A percentile compares a stretch with the other conserved stretches of the same genome.
Conservation (phyloP, 2,888 invertebrate genomes). For the Caenorhabditis sulstoni region DNA sequence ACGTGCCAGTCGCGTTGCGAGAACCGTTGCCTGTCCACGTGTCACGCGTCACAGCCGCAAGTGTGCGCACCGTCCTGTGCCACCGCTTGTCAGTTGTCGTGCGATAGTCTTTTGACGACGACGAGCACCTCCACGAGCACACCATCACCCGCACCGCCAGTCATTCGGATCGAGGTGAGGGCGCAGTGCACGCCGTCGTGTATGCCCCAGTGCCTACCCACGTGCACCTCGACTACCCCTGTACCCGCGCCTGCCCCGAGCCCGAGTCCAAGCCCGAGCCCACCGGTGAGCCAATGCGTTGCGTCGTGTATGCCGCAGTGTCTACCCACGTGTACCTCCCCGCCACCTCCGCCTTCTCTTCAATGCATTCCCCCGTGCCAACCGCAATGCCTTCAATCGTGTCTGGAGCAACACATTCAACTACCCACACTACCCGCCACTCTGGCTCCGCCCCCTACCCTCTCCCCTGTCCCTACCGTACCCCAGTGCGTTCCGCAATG, state of each 20-base stretch:
- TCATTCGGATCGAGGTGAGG: conserved; percentile 42
- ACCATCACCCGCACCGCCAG: conserved; percentile 7
- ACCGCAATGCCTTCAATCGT: conserved; percentile 63
- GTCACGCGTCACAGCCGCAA: conserved; percentile 33
- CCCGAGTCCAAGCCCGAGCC: conserved; percentile 19
- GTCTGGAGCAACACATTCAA: conserved; percentile 58
- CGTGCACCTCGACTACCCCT: conserved; percentile 53
- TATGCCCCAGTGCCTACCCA: conserved; percentile 57
- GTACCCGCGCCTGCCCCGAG: conserved; percentile 20
- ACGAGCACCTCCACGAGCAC: conserved; percentile 12
- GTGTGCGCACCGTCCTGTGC: conserved; percentile 62
- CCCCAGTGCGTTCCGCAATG: conserved; percentile 56
- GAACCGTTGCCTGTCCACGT: conserved; percentile 50
- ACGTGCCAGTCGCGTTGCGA: conserved; percentile 60
- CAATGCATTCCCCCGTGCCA: conserved; percentile 60
- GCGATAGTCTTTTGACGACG: conserved; percentile 44
- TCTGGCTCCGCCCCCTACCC: too few species aligned
- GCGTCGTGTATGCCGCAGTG: conserved; percentile 69
- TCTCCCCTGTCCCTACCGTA: too few species aligned
- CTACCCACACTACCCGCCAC: not conserved
- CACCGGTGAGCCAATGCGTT: conserved; percentile 46
- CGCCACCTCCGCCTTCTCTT: conserved; percentile 21
- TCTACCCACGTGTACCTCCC: conserved; percentile 52
- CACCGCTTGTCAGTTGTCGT: conserved; percentile 61
- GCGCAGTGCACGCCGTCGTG: conserved; percentile 54